These are phyloP conservation scores for Oxyruncus cristatus DNA, from an alignment of 2,113 vertebrate genomes.

Conservation along the genomic window DNA sequence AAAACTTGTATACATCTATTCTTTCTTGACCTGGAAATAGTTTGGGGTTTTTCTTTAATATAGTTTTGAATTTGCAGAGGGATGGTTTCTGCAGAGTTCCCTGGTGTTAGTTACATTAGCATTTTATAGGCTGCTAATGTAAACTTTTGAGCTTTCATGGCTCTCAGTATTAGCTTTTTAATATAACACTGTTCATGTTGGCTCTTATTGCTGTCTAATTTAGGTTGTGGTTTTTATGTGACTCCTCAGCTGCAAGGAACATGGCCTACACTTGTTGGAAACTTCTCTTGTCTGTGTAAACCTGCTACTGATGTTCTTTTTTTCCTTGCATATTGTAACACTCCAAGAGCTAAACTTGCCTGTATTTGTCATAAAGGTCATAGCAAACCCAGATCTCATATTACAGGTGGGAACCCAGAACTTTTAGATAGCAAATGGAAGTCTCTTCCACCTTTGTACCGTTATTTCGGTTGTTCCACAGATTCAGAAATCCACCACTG, in stretches of 20 bases:
- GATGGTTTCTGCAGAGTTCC: background rate
- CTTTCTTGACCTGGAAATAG: background rate
- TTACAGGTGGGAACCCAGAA: background rate
- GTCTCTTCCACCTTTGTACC: background rate
- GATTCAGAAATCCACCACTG: background rate
- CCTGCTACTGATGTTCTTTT: background rate
- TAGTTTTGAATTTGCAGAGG: background rate
- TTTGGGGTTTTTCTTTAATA: background rate
- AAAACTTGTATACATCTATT: background rate
- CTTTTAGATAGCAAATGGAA: background rate
- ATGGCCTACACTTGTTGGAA: background rate
- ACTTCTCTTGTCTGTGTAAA: background rate
- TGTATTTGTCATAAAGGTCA: background rate
- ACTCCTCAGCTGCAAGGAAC: background rate
- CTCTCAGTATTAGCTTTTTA: conserved; percentile 1
- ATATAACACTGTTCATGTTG: background rate
- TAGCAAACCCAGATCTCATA: background rate
- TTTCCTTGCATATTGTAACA: background rate
- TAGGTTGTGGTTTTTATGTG: background rate
- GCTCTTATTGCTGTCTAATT: background rate
- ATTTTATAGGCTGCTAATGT: background rate
- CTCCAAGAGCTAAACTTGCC: background rate
- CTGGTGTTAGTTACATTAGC: background rate
- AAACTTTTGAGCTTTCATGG: background rate
- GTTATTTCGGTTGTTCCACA: background rate